Evolutionary conservation across 1,140 invertebrate genomes (phyloP).

Genomic region (Cotesia glomerata): DNA sequence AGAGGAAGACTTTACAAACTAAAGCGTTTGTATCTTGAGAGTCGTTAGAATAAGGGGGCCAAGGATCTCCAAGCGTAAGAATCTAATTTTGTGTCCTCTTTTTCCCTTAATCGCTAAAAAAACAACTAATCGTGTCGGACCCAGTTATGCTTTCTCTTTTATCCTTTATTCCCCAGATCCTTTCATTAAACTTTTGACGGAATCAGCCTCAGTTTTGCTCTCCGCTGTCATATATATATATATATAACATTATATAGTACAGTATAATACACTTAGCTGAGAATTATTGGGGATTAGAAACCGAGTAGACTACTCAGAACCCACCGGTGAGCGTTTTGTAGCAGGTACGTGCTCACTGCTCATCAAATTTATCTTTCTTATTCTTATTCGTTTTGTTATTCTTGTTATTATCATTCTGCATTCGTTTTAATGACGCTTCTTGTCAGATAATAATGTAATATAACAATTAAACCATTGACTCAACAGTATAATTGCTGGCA

Average conservation of each 20-base stretch:
- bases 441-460: background rate
- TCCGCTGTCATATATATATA: background rate
- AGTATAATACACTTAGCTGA: background rate
- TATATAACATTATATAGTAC: no score
- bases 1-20: background rate
- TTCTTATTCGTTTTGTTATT: no score
- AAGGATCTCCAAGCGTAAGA: background rate
- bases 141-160: background rate
- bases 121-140: background rate
- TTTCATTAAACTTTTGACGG: background rate
- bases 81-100: background rate
- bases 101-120: background rate
- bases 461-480: slow-evolving; percentile 4
- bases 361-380: background rate
- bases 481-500: background rate
- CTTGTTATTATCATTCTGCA: background rate
- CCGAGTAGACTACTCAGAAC: background rate
- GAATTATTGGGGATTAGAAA: background rate
- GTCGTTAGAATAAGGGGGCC: slow-evolving; percentile 17
- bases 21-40: background rate
- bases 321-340: background rate
- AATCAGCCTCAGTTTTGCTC: background rate
- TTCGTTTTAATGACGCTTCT: background rate
- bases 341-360: slow-evolving; percentile 4
- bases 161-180: background rate